These are phyloP conservation scores for Lithodes maja DNA, from an alignment of 2,888 invertebrate genomes.

Conservation along the genomic window DNA sequence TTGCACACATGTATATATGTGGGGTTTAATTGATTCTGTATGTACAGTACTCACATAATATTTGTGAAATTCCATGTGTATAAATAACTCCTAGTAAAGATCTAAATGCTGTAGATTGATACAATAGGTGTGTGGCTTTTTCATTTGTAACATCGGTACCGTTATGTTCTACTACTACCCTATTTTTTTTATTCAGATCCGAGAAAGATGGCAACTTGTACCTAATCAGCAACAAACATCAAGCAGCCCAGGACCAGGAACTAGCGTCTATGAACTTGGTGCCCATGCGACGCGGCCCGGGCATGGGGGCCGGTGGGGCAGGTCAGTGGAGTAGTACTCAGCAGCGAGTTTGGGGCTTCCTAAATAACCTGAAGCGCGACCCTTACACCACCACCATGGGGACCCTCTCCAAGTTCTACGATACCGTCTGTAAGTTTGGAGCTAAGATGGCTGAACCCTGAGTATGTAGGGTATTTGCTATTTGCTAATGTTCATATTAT, in stretches of 20 bases:
- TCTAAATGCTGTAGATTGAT: too few relatives aligned
- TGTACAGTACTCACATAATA: too few relatives aligned
- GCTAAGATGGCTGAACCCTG: too few relatives aligned
- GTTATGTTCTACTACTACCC: too few relatives aligned
- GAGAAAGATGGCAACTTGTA: slow-evolving; percentile 57
- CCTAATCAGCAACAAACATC: slow-evolving; percentile 49
- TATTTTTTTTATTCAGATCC: slow-evolving; percentile 28
- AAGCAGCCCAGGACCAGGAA: slow-evolving; percentile 43
- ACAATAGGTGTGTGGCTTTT: too few relatives aligned
- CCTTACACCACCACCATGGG: slow-evolving; percentile 76
- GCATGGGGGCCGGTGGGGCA: slow-evolving; percentile 12
- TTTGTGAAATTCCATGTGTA: too few relatives aligned
- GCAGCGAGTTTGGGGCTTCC: slow-evolving; percentile 79
- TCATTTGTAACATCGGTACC: too few relatives aligned
- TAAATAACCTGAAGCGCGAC: slow-evolving; percentile 80
- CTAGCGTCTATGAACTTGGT: slow-evolving; percentile 57
- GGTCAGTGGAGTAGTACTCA: slow-evolving; percentile 32
- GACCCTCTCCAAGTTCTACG: slow-evolving; percentile 69
- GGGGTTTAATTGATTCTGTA: too few relatives aligned
- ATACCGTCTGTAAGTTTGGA: slow-evolving; percentile 67
- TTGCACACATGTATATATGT: too few relatives aligned
- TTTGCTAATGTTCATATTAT: not conserved
- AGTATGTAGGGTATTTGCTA: too few relatives aligned
- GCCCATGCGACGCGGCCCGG: slow-evolving; percentile 36
- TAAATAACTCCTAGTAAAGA: too few relatives aligned